Base-by-base conservation (phyloP, 1,140 invertebrate genomes). In the Cyclargus thomasi region DNA sequence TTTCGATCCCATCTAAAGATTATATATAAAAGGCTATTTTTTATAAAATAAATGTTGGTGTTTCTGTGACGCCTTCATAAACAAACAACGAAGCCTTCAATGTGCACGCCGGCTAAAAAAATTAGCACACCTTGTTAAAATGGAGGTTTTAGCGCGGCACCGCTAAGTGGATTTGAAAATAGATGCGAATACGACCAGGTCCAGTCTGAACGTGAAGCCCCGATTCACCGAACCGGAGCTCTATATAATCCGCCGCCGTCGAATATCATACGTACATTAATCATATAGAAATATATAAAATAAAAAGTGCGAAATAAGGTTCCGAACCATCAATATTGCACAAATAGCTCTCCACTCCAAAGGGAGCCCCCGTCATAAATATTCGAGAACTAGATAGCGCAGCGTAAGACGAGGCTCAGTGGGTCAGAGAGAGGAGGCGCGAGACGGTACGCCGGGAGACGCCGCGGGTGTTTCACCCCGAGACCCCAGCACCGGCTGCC, bases 401-500 rank as follows among this genome's bases (percentile, higher is more conserved):
- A 59, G 18, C 55, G 55, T 1, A 21, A 18, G 53, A 59, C 17
- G 18, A 59, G 5, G 55, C 55, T 57, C 8, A 11, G 55, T 59
- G 10, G 55, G 55, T 59, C 55, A 59, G 39, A 47, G 39, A 47
- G 39, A 47, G 39, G 29, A 4, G 29, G 8, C 29, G 29, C 29
- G 29, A 29, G 29, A 29, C 29, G 29, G 8, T 4, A 29, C 29
- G 29, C 5, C 5, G 29, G 10, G 14, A 47, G 39, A 47, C 39
- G 39, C 39, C 39, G 39, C 39, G 39, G 39, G 39, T 47, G 39
- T 16, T 16, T 47, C 39, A 47, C 39, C 14, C 78, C 82, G 73
- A 76, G 79, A 77, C 77, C 83, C 78, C 70, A 75, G 77, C 70
- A 75, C 72, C 68, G 74, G 70, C 72, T 75, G 71, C 74, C 69